phyloP scores from a whole-genome alignment of 1,140 invertebrate species.

The Drosophila teissieri region DNA sequence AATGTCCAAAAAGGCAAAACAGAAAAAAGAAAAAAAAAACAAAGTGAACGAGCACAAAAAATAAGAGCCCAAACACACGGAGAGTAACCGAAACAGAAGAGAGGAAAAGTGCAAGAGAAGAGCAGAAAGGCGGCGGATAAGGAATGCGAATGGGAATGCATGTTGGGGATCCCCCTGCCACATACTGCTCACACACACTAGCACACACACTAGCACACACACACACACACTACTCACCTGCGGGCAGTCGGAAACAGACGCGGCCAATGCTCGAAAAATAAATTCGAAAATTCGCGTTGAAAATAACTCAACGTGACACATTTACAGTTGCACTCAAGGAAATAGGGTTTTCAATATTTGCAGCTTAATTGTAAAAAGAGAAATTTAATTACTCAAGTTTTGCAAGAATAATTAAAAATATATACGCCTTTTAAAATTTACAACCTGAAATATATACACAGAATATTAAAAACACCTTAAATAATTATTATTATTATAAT shows the following conservation, averaged over 20 bases:
- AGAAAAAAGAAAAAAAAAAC: slow-evolving; percentile 39
- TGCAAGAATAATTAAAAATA: no score
- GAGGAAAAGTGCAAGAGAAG: slow-evolving; percentile 41
- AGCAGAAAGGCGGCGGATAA: slow-evolving; percentile 45
- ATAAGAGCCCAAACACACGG: slow-evolving; percentile 31
- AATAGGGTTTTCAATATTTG: not conserved
- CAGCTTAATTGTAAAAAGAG: no score
- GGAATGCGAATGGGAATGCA: slow-evolving; percentile 70
- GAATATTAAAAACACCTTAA: not conserved
- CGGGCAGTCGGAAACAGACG: slow-evolving; percentile 25
- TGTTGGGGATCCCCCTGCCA: slow-evolving; percentile 50
- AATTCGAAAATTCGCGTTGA: slow-evolving; percentile 76
- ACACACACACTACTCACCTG: not conserved
- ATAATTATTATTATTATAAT: no score
- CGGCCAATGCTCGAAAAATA: slow-evolving; percentile 72
- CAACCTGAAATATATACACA: not conserved
- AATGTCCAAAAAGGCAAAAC: slow-evolving; percentile 70
- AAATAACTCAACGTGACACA: slow-evolving; percentile 69
- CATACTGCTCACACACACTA: not conserved
- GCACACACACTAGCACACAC: not conserved
- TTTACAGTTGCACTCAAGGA: not conserved
- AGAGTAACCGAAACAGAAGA: slow-evolving; percentile 17
- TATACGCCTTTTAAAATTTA: no score
- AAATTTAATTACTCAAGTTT: no score
- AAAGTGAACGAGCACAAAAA: slow-evolving; percentile 50